Evolutionary conservation across 2,113 vertebrate species (phyloP), one percentile per base, ranked within the genome.

Genomic region (Corydoras sp.): DNA sequence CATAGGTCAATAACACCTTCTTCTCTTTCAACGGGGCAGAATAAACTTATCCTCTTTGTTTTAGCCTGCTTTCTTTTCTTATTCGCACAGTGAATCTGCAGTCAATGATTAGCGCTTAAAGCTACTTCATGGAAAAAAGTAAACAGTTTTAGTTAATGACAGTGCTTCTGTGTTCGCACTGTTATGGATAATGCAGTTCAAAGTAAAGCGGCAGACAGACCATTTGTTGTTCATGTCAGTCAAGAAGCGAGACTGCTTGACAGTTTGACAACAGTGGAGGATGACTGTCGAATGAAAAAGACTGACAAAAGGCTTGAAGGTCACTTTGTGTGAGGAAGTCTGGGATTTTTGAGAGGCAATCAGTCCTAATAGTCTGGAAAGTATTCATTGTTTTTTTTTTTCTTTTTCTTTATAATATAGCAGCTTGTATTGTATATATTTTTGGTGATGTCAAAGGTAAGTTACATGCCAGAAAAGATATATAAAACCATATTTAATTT

Each of bases 1-100:
- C 87, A 85, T 92, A 97, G 94, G 95, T 99, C 95, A 99, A 95
- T 96, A 96, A 94, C 92, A 93, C 93, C 91, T 88, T 94, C 93
- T 92, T 79, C 81, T 83, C 80, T 80, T 83, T 94, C 91, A 90
- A 90, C 91, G 92, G 92, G 92, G 92, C 92, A 89, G 91, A 93
- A 91, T 96, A 96, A 97, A 94, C 94, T 94, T 91, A 18, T 60
- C 59, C 58, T 58, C 64, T 65, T 60, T 90, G 94, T 94, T 86
- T 85, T 86, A 84, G 86, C 84, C 86, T 81, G 75, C 76, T 79
- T 81, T 81, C 66, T 80, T 80, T 91, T 91, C 89, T 92, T 92
- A 89, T 90, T 32, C 76, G 82, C 77, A 90, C 92, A 92, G 91
- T 94, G 92, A 93, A 92, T 92, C 87, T 92, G 89, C 92, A 90